Conservation (phyloP, 2,888 invertebrate species). For the Tryphoninae sp. region DNA sequence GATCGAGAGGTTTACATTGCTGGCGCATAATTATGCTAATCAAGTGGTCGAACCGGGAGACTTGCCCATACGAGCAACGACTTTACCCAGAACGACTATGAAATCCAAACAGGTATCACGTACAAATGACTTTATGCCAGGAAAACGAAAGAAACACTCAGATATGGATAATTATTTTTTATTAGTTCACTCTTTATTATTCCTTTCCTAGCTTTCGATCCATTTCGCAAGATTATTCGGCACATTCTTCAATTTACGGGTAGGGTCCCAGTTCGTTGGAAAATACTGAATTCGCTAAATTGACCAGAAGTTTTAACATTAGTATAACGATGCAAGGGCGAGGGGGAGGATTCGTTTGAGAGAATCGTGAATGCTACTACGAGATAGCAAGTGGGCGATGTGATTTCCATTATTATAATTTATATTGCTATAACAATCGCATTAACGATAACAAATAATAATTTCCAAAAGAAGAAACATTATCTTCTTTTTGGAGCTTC, state of each 20-base stretch:
- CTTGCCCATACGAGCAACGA: conserved; percentile 65
- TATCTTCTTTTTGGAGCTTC: conserved; percentile 7
- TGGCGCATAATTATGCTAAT: conserved; percentile 71
- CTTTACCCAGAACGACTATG: conserved; percentile 20
- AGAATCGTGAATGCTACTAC: conserved; percentile 37
- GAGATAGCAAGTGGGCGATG: conserved; percentile 11
- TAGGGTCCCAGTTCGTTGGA: conserved; percentile 40
- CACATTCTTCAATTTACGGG: background rate
- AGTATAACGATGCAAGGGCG: conserved; percentile 41
- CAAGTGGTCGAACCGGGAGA: conserved; percentile 72
- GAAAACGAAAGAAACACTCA: conserved; percentile 12
- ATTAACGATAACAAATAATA: conserved; percentile 60
- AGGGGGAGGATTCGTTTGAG: conserved; percentile 31
- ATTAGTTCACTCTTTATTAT: conserved; percentile 4
- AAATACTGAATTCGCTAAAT: conserved; percentile 60
- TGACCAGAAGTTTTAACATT: conserved; percentile 39
- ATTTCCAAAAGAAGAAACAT: conserved; percentile 37
- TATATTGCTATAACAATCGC: conserved; percentile 56
- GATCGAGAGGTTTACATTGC: conserved; percentile 53
- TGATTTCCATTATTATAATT: conserved; percentile 41
- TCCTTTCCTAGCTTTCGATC: background rate
- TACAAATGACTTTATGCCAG: conserved; percentile 19
- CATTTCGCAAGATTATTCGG: conserved; percentile 6
- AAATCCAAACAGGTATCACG: conserved; percentile 15
- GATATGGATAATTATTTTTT: conserved; percentile 5